Evolutionary conservation across 2,888 invertebrate genomes (phyloP), one percentile per base, ranked within the genome.

Genomic region (Amphiduros pacificus): DNA sequence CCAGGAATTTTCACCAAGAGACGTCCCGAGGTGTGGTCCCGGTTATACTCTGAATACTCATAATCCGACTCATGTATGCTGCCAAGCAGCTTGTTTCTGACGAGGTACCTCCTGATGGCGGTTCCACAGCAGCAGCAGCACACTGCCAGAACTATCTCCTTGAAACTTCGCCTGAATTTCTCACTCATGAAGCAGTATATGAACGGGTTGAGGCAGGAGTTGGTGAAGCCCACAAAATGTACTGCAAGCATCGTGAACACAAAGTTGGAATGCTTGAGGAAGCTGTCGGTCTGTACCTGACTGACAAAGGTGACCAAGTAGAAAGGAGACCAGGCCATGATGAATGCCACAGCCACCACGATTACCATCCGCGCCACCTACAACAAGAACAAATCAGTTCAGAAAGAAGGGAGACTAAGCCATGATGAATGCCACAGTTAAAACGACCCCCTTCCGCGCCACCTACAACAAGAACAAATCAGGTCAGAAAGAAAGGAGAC

Each of bases 321-420:
- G 64, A 82, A 82, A 0, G 84, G 84, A 2, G 82, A 82, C 84
- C 84, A 84, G 32, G 78, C 79, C 20, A 82, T 70, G 20, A 81
- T 74, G 66, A 83, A 84, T 0, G 82, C 79, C n/a, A 80, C 63
- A 2, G 83, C 83, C n/a, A 84, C 79, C 11, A 84, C 82, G 40
- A 84, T 73, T 20, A 84, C 80, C 84, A 84, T 84, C 63, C 82
- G 79, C 5, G 84, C 84, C 14, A 84, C 82, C 82, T 83, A 68
- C 14, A 74, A 68, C 64, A 60, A n/a, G 51, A 3, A 51, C 14
- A 51, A 44, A 4, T 44, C n/a, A 44, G 5, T 44, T 9, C n/a
- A 5, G 22, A 22, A 20, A n/a, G n/a, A 5, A 44, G 6, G n/a
- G n/a, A 44, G n/a, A 20, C 44, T 20, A n/a, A 44, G 44, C 44